Percentiles rank a stretch among this genome's conserved stretches.
These are phyloP conservation scores for Busseola fusca DNA, from an alignment of 2,888 invertebrate genomes.

Conservation along the genomic window DNA sequence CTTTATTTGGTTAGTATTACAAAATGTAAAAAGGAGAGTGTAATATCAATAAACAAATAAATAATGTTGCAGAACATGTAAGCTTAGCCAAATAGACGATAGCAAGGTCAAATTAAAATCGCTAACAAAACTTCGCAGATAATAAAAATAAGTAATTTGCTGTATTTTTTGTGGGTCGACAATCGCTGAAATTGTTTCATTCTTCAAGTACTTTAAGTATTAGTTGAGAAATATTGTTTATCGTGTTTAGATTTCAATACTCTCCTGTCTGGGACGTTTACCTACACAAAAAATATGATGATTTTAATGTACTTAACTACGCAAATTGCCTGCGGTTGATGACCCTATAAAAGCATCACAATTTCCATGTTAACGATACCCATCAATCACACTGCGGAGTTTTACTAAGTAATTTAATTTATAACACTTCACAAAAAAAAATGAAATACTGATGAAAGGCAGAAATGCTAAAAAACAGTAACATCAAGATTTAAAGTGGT, in stretches of 20 bases:
- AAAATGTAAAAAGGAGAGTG: too few relatives aligned
- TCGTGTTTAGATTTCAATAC: too few relatives aligned
- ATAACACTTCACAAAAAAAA: constrained; percentile 1
- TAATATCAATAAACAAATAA: too few relatives aligned
- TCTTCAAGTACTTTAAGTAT: too few relatives aligned
- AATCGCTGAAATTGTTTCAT: neutral
- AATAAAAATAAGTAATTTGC: neutral
- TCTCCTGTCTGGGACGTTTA: neutral
- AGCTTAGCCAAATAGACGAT: too few relatives aligned
- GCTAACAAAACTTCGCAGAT: neutral
- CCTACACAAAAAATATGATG: neutral
- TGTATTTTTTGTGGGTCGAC: neutral
- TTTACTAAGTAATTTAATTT: neutral
- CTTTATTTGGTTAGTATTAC: too few relatives aligned
- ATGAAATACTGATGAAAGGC: neutral
- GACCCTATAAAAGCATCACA: neutral
- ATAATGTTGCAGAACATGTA: too few relatives aligned
- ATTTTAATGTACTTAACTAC: neutral
- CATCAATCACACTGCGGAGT: neutral
- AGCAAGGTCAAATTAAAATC: neutral
- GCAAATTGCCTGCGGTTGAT: neutral
- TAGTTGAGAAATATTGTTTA: too few relatives aligned
- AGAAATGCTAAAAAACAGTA: constrained; percentile 18
- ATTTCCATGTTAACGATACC: neutral
- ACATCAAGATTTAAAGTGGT: constrained; percentile 24